phyloP scores from a whole-genome alignment of 2,888 invertebrate genomes.

The Meliscaeva auricollis region DNA sequence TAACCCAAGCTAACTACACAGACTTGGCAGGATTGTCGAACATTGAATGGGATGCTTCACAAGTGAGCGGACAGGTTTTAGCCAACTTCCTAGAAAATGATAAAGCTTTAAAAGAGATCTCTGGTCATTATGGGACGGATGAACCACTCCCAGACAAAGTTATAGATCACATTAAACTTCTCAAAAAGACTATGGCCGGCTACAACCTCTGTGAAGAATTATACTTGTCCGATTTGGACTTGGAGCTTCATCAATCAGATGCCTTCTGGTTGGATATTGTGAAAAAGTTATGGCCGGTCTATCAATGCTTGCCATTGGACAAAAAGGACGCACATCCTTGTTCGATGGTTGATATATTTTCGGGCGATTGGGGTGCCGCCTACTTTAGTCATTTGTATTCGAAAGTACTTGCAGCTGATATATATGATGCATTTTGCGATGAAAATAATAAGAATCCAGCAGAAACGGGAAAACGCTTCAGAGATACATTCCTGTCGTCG shows the following conservation, averaged over 20 bases:
- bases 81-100: constrained; percentile 91
- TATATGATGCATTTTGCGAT: constrained; percentile 91
- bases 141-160: constrained; percentile 89
- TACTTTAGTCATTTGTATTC: constrained; percentile 95
- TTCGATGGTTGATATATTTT: constrained; percentile 92
- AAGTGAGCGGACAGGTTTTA: constrained; percentile 93
- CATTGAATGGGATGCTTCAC: constrained; percentile 97
- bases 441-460: constrained; percentile 82
- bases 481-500: constrained; percentile 92
- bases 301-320: constrained; percentile 90
- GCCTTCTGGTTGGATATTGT: constrained; percentile 94
- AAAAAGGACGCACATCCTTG: constrained; percentile 94
- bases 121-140: constrained; percentile 90
- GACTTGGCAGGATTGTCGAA: constrained; percentile 94
- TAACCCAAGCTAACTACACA: constrained; percentile 92
- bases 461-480: constrained; percentile 89
- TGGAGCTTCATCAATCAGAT: constrained; percentile 91
- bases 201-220: constrained; percentile 92
- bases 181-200: constrained; percentile 91
- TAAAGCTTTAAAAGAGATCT: constrained; percentile 86
- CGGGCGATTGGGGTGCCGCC: constrained; percentile 93
- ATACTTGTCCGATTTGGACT: constrained; percentile 92
- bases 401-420: constrained; percentile 94
- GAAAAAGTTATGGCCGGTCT: constrained; percentile 91
- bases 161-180: constrained; percentile 87